Percentiles rank a stretch among this genome's conserved stretches.
Evolutionary conservation across 2,797 vertebrate genomes (phyloP).

Genomic region (Silurus lanzhouensis): DNA sequence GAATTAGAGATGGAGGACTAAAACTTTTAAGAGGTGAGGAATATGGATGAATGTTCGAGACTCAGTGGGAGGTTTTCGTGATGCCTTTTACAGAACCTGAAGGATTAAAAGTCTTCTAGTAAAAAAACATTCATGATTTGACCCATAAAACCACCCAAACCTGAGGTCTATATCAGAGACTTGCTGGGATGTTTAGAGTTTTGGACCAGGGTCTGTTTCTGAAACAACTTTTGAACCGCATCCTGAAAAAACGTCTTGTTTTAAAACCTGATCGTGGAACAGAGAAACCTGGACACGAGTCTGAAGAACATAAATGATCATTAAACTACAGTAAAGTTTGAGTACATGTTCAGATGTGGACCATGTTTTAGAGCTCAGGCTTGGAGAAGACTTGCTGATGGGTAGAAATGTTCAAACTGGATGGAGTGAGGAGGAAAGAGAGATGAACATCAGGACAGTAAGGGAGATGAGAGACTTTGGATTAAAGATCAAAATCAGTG

Average conservation of each 20-base stretch:
- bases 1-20: neutral
- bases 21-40: neutral
- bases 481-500: too few relatives aligned
- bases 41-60: neutral
- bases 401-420: neutral
- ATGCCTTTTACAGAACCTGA: neutral
- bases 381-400: neutral
- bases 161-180: neutral
- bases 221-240: conserved; percentile 11
- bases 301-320: neutral
- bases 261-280: neutral
- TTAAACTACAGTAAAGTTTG: neutral
- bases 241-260: conserved; percentile 7
- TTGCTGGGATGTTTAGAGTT: too few relatives aligned
- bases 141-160: neutral
- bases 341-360: neutral
- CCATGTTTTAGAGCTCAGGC: neutral
- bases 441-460: neutral
- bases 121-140: neutral
- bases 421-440: neutral
- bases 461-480: too few relatives aligned
- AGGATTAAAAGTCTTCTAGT: neutral
- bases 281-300: neutral
- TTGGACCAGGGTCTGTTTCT: conserved; percentile 4
- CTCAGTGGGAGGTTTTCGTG: neutral